Conservation (phyloP, 2,888 invertebrate species). For the Zaprionus obscuricornis region DNA sequence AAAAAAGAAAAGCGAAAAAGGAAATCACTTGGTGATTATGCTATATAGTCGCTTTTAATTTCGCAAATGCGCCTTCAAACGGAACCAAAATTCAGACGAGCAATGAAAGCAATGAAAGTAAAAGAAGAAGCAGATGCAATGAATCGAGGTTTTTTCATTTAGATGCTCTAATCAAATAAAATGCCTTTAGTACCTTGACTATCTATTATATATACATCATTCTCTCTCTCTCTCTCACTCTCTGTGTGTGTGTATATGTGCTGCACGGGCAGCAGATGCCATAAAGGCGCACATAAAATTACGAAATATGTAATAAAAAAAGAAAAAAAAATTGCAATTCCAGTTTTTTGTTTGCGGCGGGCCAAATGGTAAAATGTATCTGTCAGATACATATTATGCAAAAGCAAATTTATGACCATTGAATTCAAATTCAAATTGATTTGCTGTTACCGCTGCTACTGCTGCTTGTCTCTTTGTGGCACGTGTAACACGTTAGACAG, state of each 20-base stretch:
- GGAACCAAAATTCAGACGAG: slow-evolving; percentile 19
- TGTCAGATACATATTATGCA: slow-evolving; percentile 53
- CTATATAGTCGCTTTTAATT: slow-evolving; percentile 68
- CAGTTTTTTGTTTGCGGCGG: too few species aligned
- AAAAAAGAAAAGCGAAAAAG: slow-evolving; percentile 10
- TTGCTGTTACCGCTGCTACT: slow-evolving; percentile 11
- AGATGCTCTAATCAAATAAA: slow-evolving; percentile 51
- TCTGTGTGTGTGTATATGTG: not conserved
- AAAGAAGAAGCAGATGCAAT: too few species aligned
- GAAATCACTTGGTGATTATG: slow-evolving; percentile 68
- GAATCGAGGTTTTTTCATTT: slow-evolving; percentile 48
- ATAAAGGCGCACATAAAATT: slow-evolving; percentile 58
- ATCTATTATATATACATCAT: not conserved
- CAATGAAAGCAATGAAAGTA: too few species aligned
- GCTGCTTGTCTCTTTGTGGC: not conserved
- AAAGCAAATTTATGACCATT: slow-evolving; percentile 58
- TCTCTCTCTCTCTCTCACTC: not conserved
- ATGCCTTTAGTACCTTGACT: slow-evolving; percentile 9
- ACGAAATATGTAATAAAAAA: slow-evolving; percentile 50
- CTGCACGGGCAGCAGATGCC: slow-evolving; percentile 47
- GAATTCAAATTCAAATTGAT: slow-evolving; percentile 58
- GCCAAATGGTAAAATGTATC: slow-evolving; percentile 47
- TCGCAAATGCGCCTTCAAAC: slow-evolving; percentile 54
- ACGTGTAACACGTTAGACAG: too few species aligned
- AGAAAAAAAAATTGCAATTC: slow-evolving; percentile 70